Evolutionary conservation across 2,113 vertebrate genomes (phyloP), one percentile per base, ranked within the genome.

Genomic region (Callithrix jacchus): DNA sequence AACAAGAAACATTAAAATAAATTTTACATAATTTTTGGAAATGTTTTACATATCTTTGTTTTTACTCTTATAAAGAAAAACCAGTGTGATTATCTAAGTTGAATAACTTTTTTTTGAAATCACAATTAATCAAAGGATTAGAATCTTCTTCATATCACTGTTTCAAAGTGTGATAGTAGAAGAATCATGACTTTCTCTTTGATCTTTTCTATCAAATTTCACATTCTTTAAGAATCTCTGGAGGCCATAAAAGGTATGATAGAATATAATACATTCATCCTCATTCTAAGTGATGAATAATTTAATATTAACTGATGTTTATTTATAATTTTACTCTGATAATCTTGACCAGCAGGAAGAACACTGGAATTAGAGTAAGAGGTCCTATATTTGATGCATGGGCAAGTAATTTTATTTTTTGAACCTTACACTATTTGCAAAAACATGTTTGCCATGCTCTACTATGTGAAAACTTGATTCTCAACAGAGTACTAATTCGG

Each of bases 11-110:
- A 84, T 5, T 58, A 23, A 93, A 77, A 80, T 23, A 23, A 79
- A n/a, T n/a, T 93, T 93, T 74, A 77, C 7, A 16, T 70, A 92
- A 92, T 89, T 92, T 25, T 90, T 97, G 30, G 18, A n/a, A 54
- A 47, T 58, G 12, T 80, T 88, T 76, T 84, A 91, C 18, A n/a
- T 37, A 35, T 73, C 89, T 92, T 45, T 71, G 23, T 45, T 30
- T 74, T 76, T 76, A 30, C 25, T 64, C 21, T 86, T 81, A 84
- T 42, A 5, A 70, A 73, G 25, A 42, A 77, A 54, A 73, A 9
- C 47, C 45, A 79, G n/a, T 40, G 8, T 49, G 16, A 32, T 30
- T 87, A 84, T 89, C 71, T 80, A 54, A 21, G 37, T 47, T 76
- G 73, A 82, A 20, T 8, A 64, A 80, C 8, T 80, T 66, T 89